A percentile compares a stretch with the other conserved stretches of the same genome.
These are phyloP conservation scores for Diplosoma virens DNA, from an alignment of 23 tunicate genomes.

Conservation along the genomic window DNA sequence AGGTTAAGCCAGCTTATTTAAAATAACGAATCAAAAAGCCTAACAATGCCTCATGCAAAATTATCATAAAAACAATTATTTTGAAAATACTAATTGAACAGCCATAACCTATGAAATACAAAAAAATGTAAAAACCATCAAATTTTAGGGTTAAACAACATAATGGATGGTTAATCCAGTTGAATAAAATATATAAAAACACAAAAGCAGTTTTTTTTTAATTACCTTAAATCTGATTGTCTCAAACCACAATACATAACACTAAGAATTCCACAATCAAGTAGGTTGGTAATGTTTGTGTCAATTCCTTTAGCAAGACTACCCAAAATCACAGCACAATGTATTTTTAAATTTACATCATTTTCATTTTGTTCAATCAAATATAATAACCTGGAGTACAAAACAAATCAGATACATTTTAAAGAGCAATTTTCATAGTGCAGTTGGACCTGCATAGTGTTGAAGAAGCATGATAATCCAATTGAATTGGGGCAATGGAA, in stretches of 20 bases:
- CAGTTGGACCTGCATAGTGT: too few species aligned
- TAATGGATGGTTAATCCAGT: neutral
- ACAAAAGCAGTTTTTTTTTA: neutral
- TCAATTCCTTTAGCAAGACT: constrained; percentile 88
- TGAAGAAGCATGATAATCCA: too few species aligned
- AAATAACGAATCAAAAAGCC: too few species aligned
- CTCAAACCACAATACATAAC: constrained; percentile 38
- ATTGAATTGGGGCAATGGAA: too few species aligned
- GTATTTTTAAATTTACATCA: constrained; percentile 40
- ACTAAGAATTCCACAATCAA: constrained; percentile 56
- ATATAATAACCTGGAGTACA: constrained; percentile 30
- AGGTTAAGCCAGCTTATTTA: too few species aligned
- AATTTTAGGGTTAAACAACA: too few species aligned
- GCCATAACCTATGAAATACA: too few species aligned
- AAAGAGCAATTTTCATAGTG: too few species aligned
- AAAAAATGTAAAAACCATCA: too few species aligned
- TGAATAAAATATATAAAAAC: neutral
- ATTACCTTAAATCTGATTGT: constrained; percentile 52
- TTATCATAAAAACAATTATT: neutral
- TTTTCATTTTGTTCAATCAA: constrained; percentile 52
- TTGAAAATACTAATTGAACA: neutral
- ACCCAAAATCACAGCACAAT: constrained; percentile 77
- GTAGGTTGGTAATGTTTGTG: constrained; percentile 45
- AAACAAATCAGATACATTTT: too few species aligned
- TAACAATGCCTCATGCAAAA: too few species aligned